phyloP scores from a whole-genome alignment of 2,797 vertebrate genomes.

The Pogonophryne albipinna region DNA sequence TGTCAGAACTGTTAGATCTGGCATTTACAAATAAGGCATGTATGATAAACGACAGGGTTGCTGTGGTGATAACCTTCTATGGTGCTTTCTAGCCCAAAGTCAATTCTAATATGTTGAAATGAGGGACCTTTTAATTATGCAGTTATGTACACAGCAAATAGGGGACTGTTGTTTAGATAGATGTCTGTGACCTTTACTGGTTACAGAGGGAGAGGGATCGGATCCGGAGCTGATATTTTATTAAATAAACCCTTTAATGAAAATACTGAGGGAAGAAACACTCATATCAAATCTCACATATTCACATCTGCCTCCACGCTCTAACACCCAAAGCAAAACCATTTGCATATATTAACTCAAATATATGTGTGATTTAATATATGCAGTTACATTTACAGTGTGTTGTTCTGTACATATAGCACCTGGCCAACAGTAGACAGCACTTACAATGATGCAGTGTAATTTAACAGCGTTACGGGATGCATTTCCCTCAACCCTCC shows the following conservation, averaged over 20 bases:
- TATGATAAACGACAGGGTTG: constrained; percentile 52
- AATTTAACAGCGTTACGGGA: background rate
- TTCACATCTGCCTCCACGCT: background rate
- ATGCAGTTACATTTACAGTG: background rate
- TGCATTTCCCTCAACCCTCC: background rate
- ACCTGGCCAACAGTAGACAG: background rate
- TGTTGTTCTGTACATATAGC: background rate
- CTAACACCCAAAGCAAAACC: background rate
- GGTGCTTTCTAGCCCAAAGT: constrained; percentile 34
- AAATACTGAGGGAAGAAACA: background rate
- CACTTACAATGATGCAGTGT: background rate
- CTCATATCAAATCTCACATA: background rate
- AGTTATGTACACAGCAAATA: constrained; percentile 56
- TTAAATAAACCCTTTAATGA: constrained; percentile 15
- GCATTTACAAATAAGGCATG: constrained; percentile 59
- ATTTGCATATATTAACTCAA: constrained; percentile 7
- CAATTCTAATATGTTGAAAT: constrained; percentile 57
- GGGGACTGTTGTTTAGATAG: constrained; percentile 68
- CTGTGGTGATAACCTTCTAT: constrained; percentile 64
- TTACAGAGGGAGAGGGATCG: constrained; percentile 13
- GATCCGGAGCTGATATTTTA: background rate
- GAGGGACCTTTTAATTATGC: constrained; percentile 65
- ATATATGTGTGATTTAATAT: background rate
- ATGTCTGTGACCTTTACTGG: constrained; percentile 67
- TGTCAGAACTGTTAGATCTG: constrained; percentile 57